Evolutionary conservation across 2,888 invertebrate genomes (phyloP).

Genomic region (Pseudococcus viburni): DNA sequence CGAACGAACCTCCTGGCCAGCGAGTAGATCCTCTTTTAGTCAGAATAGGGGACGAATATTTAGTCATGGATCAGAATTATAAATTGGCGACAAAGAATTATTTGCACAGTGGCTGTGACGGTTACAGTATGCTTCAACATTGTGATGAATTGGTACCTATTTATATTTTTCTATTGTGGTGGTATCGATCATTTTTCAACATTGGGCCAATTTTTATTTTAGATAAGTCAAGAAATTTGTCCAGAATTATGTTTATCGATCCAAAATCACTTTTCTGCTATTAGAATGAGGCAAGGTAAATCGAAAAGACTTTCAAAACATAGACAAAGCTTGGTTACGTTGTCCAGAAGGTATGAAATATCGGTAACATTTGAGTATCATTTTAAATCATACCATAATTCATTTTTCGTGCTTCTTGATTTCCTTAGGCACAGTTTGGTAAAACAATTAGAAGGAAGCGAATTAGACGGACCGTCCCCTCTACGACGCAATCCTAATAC

Average conservation of each 20-base stretch:
- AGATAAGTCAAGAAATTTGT: constrained; percentile 89
- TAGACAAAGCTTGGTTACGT: constrained; percentile 86
- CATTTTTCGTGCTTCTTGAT: not conserved
- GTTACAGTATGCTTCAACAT: constrained; percentile 84
- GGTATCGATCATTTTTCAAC: not conserved
- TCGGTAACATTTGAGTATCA: not conserved
- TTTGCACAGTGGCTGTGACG: constrained; percentile 86
- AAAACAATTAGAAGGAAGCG: constrained; percentile 81
- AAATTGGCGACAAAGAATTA: constrained; percentile 87
- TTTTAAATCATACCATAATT: not conserved
- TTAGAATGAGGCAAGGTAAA: constrained; percentile 83
- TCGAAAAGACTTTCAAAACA: constrained; percentile 82
- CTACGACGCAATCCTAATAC: constrained; percentile 74
- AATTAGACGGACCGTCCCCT: constrained; percentile 82
- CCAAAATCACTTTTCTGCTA: constrained; percentile 92
- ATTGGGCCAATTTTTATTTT: constrained; percentile 68
- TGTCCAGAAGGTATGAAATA: constrained; percentile 78
- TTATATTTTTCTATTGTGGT: not conserved
- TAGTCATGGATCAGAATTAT: constrained; percentile 81
- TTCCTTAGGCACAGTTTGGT: constrained; percentile 80
- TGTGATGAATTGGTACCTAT: constrained; percentile 80
- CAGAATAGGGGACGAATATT: constrained; percentile 87
- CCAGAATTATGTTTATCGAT: constrained; percentile 87
- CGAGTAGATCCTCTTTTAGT: constrained; percentile 82
- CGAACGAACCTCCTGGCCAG: constrained; percentile 78